phyloP scores from a whole-genome alignment of 2,797 vertebrate genomes.

The Cetoscarus ocellatus region DNA sequence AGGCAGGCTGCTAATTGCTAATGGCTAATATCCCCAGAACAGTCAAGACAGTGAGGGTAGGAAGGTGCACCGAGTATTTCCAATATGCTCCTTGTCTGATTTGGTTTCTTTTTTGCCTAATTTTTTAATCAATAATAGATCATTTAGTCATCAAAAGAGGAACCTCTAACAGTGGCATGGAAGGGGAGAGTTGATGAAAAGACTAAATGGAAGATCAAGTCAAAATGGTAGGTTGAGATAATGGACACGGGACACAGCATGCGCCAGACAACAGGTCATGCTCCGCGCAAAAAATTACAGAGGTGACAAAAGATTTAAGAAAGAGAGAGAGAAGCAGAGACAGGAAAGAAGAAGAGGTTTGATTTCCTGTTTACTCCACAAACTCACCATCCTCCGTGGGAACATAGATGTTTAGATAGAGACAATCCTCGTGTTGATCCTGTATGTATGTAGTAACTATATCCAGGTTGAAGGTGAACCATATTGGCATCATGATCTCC shows the following conservation, averaged over 20 bases:
- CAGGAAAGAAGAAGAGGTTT: constrained; percentile 53
- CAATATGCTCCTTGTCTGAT: constrained; percentile 77
- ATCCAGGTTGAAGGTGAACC: constrained; percentile 99
- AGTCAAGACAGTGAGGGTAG: constrained; percentile 87
- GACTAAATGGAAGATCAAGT: constrained; percentile 88
- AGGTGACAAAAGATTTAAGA: constrained; percentile 73
- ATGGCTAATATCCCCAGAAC: constrained; percentile 81
- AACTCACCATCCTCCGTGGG: constrained; percentile 99
- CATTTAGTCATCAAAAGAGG: constrained; percentile 88
- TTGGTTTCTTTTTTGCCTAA: constrained; percentile 60
- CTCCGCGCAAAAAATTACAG: constrained; percentile 87
- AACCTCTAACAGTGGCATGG: constrained; percentile 90
- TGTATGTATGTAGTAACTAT: constrained; percentile 98
- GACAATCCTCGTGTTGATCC: constrained; percentile 99
- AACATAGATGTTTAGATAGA: constrained; percentile 99
- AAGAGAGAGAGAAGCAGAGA: constrained; percentile 60
- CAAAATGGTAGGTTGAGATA: constrained; percentile 77
- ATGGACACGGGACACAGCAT: constrained; percentile 85
- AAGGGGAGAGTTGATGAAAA: constrained; percentile 87
- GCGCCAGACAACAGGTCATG: constrained; percentile 88
- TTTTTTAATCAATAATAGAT: constrained; percentile 54
- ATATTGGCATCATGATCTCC: constrained; percentile 99
- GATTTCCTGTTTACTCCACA: constrained; percentile 79
- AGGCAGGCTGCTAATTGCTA: constrained; percentile 78
- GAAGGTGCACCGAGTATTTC: constrained; percentile 82